Base-by-base conservation (phyloP, 2,113 vertebrate genomes). In the Apus apus region DNA sequence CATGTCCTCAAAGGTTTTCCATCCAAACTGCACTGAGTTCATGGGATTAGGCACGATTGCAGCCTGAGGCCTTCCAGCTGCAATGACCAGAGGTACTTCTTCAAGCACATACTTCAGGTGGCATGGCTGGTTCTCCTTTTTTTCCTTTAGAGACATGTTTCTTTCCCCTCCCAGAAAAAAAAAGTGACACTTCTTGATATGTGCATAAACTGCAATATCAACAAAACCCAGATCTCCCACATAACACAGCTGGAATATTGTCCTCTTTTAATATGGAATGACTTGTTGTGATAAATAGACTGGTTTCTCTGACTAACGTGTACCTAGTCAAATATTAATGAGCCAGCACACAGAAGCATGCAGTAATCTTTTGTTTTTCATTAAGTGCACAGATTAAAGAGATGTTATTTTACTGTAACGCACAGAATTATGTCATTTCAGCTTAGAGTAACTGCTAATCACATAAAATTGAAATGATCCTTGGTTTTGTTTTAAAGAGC, bases 401-500 rank as follows among this genome's bases (percentile, higher is more conserved):
- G 78, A 87, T 96, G 92, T 93, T 96, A 87, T 96, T 92, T 96
- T 94, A 89, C 89, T 96, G 86, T 96, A 95, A 89, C 94, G 90
- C 94, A 93, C 94, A 96, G 91, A 96, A 97, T 97, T 85, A 91
- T 96, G 90, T 97, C 50, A 94, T 97, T 96, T 95, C 95, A 96
- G 95, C 93, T 96, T 94, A 97, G 96, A 96, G 94, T 80, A 85
- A 73, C 13, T 97, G 94, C 87, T 96, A 81, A 97, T 96, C 96
- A 93, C 64, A 56, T 97, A 78, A 90, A 92, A 97, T 96, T 97
- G 90, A 97, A 97, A 97, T 94, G 94, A 97, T 96, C 97, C 96
- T 97, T 97, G 97, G 90, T 97, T 97, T 97, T 97, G 97, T 97
- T 97, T 97, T 97, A 96, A 97, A 97, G 97, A 97, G 95, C 97